Percentiles rank a stretch among this genome's conserved stretches.
Conservation (phyloP, 2,888 invertebrate genomes). For the Ceriagrion tenellum region DNA sequence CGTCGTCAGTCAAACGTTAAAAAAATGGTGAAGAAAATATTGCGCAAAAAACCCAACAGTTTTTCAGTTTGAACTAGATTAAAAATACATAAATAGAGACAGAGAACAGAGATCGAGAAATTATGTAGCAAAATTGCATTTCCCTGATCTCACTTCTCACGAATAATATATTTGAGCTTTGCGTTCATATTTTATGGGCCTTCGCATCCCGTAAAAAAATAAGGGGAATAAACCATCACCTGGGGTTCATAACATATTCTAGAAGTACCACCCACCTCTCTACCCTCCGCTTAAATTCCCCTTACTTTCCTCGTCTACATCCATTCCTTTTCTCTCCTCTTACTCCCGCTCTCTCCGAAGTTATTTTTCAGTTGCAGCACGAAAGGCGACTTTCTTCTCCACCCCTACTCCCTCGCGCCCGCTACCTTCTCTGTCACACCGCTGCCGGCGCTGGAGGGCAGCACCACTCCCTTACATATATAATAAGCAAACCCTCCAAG, state of each 20-base stretch:
- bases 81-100: background rate
- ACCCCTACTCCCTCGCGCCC: background rate
- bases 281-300: background rate
- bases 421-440: background rate
- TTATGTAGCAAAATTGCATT: background rate
- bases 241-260: conserved; percentile 27
- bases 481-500: background rate
- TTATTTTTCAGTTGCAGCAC: background rate
- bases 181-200: conserved; percentile 48
- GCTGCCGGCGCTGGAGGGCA: background rate
- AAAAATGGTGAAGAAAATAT: too few relatives aligned
- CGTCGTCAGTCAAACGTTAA: too few relatives aligned
- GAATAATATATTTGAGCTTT: conserved; percentile 36
- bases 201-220: conserved; percentile 30
- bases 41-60: too few relatives aligned
- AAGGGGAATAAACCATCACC: conserved; percentile 39
- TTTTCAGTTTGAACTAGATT: background rate
- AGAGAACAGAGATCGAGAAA: background rate
- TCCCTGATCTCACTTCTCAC: conserved; percentile 5
- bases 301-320: background rate
- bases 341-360: background rate
- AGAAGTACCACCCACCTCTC: background rate
- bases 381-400: background rate
- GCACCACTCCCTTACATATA: background rate
- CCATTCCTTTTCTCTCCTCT: background rate